Base-by-base conservation (phyloP, 2,888 invertebrate species). In the Eurytoma californica region DNA sequence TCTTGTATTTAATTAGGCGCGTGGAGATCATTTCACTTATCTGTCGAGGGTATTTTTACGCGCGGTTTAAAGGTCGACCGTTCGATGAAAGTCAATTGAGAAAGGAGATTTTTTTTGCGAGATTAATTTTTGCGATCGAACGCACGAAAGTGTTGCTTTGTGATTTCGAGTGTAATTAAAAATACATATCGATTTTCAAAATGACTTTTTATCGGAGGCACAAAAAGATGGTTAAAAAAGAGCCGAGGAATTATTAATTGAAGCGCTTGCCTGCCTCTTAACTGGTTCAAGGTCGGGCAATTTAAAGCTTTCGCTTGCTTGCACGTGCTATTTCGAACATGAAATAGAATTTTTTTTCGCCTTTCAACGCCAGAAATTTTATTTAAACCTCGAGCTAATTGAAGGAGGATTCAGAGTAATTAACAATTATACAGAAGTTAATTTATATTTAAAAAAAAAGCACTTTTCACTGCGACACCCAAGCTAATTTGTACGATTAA, bases 351-450 rank as follows among this genome's bases (percentile, higher is more conserved):
- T 75, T 75, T 75, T 74, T 67, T 51, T 67, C 30, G 28, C 14
- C 12, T 53, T 70, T 49, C 49, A 78, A 49, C 18, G 47, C 47
- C 12, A 67, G 69, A 30, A 47, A 66, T 79, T 79, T 79, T 65
- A 79, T 70, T 79, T 20, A 30, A 69, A 58, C 82, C 80, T 81
- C 79, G 20, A 12, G 63, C 39, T 82, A 83, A 84, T 83, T 82
- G 81, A 82, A 81, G 82, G 72, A 80, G 82, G 82, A 83, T 82
- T 82, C 75, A 60, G 79, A 79, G 80, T 79, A 80, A 82, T 79
- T 49, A 73, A 69, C 72, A 51, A 73, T 73, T 80, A 82, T 79
- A 72, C 61, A 55, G 68, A 73, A 61, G 73, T 65, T 75, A 66
- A 83, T 77, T 83, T 68, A 58, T 65, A 51, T 60, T 57, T 51